phyloP scores from a whole-genome alignment of 2,888 invertebrate species.

The Dolichomitus sp. region DNA sequence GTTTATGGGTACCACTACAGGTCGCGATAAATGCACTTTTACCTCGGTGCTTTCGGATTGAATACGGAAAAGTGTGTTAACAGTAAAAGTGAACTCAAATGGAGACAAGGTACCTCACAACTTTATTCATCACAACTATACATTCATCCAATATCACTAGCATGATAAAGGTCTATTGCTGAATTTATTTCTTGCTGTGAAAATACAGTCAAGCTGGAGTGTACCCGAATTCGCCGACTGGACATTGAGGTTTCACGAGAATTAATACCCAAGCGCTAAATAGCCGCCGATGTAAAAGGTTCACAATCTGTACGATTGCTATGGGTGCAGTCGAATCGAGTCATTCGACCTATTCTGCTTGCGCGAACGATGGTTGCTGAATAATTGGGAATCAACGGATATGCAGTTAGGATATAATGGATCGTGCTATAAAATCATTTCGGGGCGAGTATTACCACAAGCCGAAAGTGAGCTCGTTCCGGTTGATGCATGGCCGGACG shows the following conservation, averaged over 20 bases:
- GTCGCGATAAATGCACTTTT: conserved; percentile 8
- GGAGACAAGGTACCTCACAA: conserved; percentile 1
- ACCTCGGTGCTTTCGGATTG: neutral
- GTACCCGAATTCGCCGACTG: neutral
- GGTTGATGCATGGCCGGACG: conserved; percentile 65
- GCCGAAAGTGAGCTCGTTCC: conserved; percentile 72
- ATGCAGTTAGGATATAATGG: conserved; percentile 61
- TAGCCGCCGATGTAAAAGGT: conserved; percentile 51
- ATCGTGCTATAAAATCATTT: conserved; percentile 75
- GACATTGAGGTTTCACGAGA: conserved; percentile 33
- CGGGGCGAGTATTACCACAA: conserved; percentile 63
- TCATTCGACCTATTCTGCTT: conserved; percentile 40
- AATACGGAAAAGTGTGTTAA: conserved; percentile 5
- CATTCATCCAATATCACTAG: neutral
- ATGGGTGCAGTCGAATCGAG: conserved; percentile 38
- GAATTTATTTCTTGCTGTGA: conserved; percentile 24
- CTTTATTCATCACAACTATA: neutral
- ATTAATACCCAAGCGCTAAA: conserved; percentile 49
- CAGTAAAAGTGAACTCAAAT: conserved; percentile 9
- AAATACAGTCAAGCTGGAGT: neutral
- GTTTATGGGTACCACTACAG: neutral
- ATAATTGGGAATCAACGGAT: conserved; percentile 51
- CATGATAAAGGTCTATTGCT: conserved; percentile 14
- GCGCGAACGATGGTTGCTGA: conserved; percentile 21
- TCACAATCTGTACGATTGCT: conserved; percentile 45